phyloP scores from a whole-genome alignment of 1,140 invertebrate species.

The Trichonephila inaurata region DNA sequence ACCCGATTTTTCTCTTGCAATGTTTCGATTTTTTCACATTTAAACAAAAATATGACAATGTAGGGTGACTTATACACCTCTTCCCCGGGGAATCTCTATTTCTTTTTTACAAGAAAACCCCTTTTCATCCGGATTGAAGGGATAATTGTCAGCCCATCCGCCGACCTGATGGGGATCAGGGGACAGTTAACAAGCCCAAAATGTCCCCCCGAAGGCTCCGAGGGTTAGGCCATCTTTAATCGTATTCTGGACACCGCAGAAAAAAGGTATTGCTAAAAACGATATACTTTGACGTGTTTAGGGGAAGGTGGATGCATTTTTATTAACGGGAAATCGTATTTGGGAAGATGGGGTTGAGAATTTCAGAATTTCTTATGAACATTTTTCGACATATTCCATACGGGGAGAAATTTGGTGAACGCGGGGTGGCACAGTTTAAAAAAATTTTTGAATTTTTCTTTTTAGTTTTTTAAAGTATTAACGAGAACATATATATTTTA shows the following conservation, averaged over 20 bases:
- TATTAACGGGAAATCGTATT: constrained; percentile 60
- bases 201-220: neutral
- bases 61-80: neutral
- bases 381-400: no score
- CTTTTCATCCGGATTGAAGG: neutral
- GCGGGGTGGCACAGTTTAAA: no score
- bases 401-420: no score
- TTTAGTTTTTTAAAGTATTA: no score
- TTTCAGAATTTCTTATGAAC: neutral
- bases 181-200: constrained; percentile 54
- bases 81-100: constrained; percentile 1
- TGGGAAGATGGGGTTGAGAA: constrained; percentile 7
- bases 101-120: neutral
- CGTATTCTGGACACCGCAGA: neutral
- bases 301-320: neutral
- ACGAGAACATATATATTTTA: no score
- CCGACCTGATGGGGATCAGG: constrained; percentile 47
- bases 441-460: no score
- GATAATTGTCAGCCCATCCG: constrained; percentile 63
- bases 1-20: no score
- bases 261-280: neutral
- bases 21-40: neutral
- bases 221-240: constrained; percentile 35
- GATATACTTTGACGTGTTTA: neutral
- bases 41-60: neutral